Percentiles rank a stretch among this genome's conserved stretches.
phyloP scores from a whole-genome alignment of 2,113 vertebrate genomes.

The Tragelaphus scriptus region DNA sequence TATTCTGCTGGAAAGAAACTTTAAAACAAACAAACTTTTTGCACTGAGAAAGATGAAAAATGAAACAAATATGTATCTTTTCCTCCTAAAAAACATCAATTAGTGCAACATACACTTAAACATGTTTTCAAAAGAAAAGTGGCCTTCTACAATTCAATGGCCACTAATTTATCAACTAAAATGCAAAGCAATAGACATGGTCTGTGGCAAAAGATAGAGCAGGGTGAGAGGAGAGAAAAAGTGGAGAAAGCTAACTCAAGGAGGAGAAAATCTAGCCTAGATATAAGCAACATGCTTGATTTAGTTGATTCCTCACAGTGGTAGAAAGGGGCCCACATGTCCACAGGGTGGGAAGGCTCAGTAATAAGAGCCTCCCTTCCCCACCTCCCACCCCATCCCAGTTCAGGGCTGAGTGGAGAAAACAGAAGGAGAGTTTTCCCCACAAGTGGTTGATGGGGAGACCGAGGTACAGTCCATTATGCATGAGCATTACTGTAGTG shows the following conservation, averaged over 20 bases:
- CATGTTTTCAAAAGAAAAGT: conserved; percentile 28
- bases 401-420: not conserved
- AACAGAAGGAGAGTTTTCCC: not conserved
- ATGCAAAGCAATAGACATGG: conserved; percentile 21
- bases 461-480: not conserved
- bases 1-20: not conserved
- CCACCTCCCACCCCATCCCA: not conserved
- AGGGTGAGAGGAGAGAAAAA: conserved; percentile 19
- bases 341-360: not conserved
- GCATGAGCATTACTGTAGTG: not conserved
- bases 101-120: not conserved
- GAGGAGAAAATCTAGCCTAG: conserved; percentile 30
- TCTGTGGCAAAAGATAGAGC: conserved; percentile 40
- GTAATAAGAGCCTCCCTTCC: not conserved
- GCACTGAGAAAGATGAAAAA: conserved; percentile 25
- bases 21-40: not conserved
- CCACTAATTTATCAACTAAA: conserved; percentile 35
- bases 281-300: not conserved
- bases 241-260: not conserved
- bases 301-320: not conserved
- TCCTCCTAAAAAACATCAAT: conserved; percentile 2
- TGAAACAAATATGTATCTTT: not conserved
- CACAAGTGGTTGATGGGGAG: not conserved
- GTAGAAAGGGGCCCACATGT: not conserved
- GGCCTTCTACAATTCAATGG: conserved; percentile 35